Percentiles rank a stretch among this genome's conserved stretches.
Evolutionary conservation across 2,888 invertebrate species (phyloP).

Genomic region (Drosophila limbata): DNA sequence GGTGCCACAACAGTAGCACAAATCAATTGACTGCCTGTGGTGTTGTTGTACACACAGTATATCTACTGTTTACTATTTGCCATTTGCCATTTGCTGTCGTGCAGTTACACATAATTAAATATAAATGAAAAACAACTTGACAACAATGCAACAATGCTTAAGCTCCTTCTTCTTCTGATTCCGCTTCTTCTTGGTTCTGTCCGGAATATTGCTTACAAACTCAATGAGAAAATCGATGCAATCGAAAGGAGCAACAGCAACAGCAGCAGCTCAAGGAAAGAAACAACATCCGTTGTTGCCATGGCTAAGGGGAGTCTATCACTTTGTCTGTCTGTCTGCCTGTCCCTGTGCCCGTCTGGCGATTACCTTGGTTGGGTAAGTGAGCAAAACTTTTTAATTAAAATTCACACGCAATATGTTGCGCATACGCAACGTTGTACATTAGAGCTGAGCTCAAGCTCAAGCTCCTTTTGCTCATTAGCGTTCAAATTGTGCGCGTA

Average conservation of each 20-base stretch:
- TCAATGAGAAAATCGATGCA: conserved; percentile 74
- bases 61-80: conserved; percentile 11
- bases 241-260: conserved; percentile 59
- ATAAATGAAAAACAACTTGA: conserved; percentile 65
- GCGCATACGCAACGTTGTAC: conserved; percentile 73
- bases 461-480: conserved; percentile 64
- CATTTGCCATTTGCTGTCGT: conserved; percentile 41
- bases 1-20: conserved; percentile 40
- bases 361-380: conserved; percentile 74
- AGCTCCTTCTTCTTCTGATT: conserved; percentile 25
- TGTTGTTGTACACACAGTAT: conserved; percentile 8
- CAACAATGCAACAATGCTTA: conserved; percentile 43
- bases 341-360: conserved; percentile 20
- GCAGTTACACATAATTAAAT: conserved; percentile 63
- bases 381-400: conserved; percentile 78
- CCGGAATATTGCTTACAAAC: conserved; percentile 31
- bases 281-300: conserved; percentile 51
- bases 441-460: conserved; percentile 1
- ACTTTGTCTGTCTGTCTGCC: conserved; percentile 8
- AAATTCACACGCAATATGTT: conserved; percentile 81
- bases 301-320: conserved; percentile 7
- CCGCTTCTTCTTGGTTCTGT: neutral
- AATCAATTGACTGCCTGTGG: conserved; percentile 58
- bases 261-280: conserved; percentile 26
- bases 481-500: conserved; percentile 80